Conservation (phyloP, 2,888 invertebrate species). For the Diaphora mendica region DNA sequence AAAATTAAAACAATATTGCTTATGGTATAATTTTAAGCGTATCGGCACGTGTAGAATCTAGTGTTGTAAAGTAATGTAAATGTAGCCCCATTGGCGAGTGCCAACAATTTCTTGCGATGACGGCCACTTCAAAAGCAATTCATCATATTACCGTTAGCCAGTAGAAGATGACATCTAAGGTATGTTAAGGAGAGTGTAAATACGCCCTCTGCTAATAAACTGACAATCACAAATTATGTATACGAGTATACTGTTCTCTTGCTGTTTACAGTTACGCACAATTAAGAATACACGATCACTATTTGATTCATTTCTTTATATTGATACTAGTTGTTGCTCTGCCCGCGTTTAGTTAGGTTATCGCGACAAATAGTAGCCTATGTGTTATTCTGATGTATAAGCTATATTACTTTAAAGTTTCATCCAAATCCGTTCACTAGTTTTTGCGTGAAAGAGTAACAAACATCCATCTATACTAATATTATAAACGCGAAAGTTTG, state of each 20-base stretch:
- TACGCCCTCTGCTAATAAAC: neutral
- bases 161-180: neutral
- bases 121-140: slow-evolving; percentile 15
- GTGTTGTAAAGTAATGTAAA: neutral
- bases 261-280: neutral
- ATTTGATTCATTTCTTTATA: neutral
- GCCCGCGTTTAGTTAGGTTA: too few relatives aligned
- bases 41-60: neutral
- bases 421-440: too few relatives aligned
- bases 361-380: too few relatives aligned
- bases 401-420: too few relatives aligned
- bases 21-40: neutral
- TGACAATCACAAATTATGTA: neutral
- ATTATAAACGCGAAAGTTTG: too few relatives aligned
- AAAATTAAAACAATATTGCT: neutral
- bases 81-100: slow-evolving; percentile 2
- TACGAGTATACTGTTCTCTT: neutral
- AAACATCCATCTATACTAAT: too few relatives aligned
- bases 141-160: slow-evolving; percentile 12
- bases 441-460: too few relatives aligned
- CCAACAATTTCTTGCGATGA: slow-evolving; percentile 18
- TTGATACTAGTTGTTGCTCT: too few relatives aligned
- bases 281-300: neutral
- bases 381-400: too few relatives aligned
- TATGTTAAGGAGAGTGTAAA: neutral